Evolutionary conservation across 2,888 invertebrate genomes (phyloP), one percentile per base, ranked within the genome.

Genomic region (Myopa tessellatipennis): DNA sequence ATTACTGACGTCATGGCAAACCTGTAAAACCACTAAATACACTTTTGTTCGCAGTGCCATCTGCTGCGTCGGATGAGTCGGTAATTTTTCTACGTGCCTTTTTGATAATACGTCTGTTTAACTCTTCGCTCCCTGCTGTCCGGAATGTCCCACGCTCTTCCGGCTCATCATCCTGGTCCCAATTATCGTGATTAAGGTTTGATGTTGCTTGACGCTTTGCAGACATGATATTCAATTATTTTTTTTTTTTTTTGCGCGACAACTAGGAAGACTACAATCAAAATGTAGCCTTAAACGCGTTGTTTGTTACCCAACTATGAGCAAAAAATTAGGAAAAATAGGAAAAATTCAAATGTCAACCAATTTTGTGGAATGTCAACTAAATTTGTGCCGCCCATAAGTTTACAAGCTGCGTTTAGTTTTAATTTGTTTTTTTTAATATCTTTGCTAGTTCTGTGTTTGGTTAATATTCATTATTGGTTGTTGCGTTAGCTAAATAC

Each of bases 171-270:
- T 95, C 95, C 79, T 92, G 90, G 86, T 96, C 93, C 96, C 96
- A 96, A 87, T 96, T 96, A 14, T 95, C 94, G 84, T 94, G 95
- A 89, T 94, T 96, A 81, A 97, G 89, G 77, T 96, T 94, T 36
- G 91, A 91, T 6, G 93, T 91, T 45, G 96, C 95, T 82, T 90
- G 89, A 80, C 97, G 92, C 90, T 97, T 97, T 73, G 89, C 88
- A 83, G 94, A 91, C 95, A 95, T 95, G 76, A 65, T 78, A 18
- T 60, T 26, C 26, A 52, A 34, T 50, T 50, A 55, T 55, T 36
- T 45, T 12, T 61, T 61, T 8, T 38, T 60, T 71, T 36, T 14
- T 63, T 63, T 36, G 8, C 4, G 4, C 40, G 4, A 40, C 8
- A 40, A 40, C n/a, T n/a, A n/a, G n/a, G n/a, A n/a, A n/a, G n/a